phyloP scores from a whole-genome alignment of 1,140 invertebrate species.

The Lasioglossum baleicum region DNA sequence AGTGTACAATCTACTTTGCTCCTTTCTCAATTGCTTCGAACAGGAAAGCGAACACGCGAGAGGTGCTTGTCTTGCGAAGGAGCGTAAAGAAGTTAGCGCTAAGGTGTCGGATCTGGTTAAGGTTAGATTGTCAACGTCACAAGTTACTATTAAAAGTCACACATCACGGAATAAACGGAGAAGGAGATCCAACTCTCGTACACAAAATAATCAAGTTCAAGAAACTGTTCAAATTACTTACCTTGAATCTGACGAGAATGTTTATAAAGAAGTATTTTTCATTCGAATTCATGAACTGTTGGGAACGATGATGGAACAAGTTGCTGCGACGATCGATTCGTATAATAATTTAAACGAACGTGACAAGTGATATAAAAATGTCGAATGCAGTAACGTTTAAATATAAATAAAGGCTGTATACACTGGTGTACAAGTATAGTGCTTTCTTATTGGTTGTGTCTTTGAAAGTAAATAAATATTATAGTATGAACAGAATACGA shows the following conservation, averaged over 20 bases:
- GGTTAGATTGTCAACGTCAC: background rate
- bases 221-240: background rate
- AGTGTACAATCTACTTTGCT: constrained; percentile 54
- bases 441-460: too few species aligned
- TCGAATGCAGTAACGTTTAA: background rate
- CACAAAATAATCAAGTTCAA: background rate
- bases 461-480: too few species aligned
- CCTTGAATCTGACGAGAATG: background rate
- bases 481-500: too few species aligned
- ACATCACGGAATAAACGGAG: background rate
- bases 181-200: background rate
- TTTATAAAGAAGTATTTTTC: constrained; percentile 58
- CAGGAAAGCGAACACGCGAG: constrained; percentile 45
- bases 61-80: background rate
- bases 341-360: constrained; percentile 44
- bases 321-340: constrained; percentile 56
- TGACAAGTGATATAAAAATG: background rate
- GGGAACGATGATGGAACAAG: constrained; percentile 29
- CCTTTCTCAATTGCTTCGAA: constrained; percentile 63
- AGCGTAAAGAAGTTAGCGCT: background rate
- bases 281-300: constrained; percentile 55
- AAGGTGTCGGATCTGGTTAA: background rate
- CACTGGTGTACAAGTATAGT: too few species aligned
- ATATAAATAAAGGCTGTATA: too few species aligned
- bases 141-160: background rate